Evolutionary conservation across 2,113 vertebrate species (phyloP).

Genomic region (Dasyurus viverrinus): DNA sequence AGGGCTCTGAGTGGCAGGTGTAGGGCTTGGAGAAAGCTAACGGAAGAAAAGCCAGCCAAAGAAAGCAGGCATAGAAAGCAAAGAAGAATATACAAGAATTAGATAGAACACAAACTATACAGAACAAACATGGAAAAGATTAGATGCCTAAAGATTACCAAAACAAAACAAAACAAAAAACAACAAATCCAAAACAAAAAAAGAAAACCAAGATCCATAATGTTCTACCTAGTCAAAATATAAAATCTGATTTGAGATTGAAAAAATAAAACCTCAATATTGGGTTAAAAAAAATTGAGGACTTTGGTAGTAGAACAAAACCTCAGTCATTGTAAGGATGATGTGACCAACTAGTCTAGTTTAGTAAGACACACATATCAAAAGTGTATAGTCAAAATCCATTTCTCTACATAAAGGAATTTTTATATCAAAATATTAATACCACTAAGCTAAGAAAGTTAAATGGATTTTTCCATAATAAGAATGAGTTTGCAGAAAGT

Average conservation of each 20-base stretch:
- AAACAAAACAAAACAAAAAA: not conserved
- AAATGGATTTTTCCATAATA: constrained; percentile 14
- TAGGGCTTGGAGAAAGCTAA: constrained; percentile 95
- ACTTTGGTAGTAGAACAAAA: constrained; percentile 56
- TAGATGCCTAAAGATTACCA: constrained; percentile 47
- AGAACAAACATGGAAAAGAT: constrained; percentile 60
- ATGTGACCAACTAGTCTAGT: constrained; percentile 1
- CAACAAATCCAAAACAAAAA: not conserved
- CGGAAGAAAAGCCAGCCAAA: constrained; percentile 64
- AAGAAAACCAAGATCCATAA: not conserved
- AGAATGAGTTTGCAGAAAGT: constrained; percentile 34
- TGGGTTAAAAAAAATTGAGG: constrained; percentile 34
- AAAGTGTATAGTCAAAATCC: constrained; percentile 5
- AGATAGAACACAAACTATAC: constrained; percentile 70
- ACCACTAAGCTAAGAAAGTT: constrained; percentile 53
- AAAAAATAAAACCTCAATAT: constrained; percentile 44
- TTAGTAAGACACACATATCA: constrained; percentile 7
- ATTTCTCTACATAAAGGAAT: constrained; percentile 45
- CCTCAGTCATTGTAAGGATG: constrained; percentile 37
- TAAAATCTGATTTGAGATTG: constrained; percentile 16
- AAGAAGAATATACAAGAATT: constrained; percentile 78
- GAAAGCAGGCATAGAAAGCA: constrained; percentile 79
- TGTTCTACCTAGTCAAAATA: constrained; percentile 33
- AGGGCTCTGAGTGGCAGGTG: constrained; percentile 93
- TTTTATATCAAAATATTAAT: constrained; percentile 54